Evolutionary conservation across 2,113 vertebrate species (phyloP), one percentile per base, ranked within the genome.

Genomic region (Romanogobio albipinnatus): DNA sequence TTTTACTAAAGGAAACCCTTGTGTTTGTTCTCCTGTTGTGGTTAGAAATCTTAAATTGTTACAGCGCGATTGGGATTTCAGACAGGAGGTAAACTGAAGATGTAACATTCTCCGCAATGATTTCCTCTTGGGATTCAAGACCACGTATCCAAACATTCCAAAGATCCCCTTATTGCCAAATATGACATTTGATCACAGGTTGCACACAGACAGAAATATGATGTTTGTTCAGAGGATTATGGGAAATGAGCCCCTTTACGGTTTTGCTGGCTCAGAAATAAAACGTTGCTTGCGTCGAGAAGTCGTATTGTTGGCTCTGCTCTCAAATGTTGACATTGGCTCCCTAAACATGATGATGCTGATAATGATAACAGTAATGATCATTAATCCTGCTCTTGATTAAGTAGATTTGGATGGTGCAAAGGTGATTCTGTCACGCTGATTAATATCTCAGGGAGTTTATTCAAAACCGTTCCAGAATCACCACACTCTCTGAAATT

Each of bases 221-320:
- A n/a, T 88, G 87, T 86, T 86, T 77, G 77, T 88, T 84, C 85
- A 86, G 77, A 82, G 76, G 78, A 84, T 88, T 84, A 84, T 68
- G 33, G 77, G 82, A 88, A 86, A 86, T 56, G 82, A 84, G 56
- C 19, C 24, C 68, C 76, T 71, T 75, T 79, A 74, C 29, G 36
- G 68, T 79, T 85, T 53, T 74, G 58, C 64, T 83, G 79, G 83
- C 81, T 79, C 58, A 39, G 78, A 39, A 56, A 59, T 56, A 36
- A 80, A 84, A 29, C 36, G 14, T 29, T 10, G 26, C 49, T 59
- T 29, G 29, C 14, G 19, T 81, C 68, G 61, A 33, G 56, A 51
- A 85, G 66, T 29, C 6, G 39, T 59, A 62, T 61, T 26, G 77
- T 76, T 51, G 47, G 76, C 61, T 6, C 43, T 29, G 58, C 74